These are phyloP conservation scores for Chelidonichthys spinosus DNA, from an alignment of 2,797 vertebrate genomes.

Conservation along the genomic window DNA sequence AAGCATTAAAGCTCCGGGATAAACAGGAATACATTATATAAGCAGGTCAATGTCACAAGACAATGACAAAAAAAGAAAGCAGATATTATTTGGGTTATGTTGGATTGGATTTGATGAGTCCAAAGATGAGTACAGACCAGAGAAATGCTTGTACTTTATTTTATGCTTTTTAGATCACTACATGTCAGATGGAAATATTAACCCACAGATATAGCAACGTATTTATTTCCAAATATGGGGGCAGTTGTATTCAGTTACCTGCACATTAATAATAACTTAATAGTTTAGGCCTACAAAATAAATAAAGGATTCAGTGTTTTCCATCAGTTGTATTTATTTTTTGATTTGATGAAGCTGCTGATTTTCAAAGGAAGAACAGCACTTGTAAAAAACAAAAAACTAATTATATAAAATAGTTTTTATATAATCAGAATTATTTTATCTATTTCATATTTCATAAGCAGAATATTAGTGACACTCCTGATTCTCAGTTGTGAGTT, in stretches of 20 bases:
- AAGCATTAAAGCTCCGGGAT: neutral
- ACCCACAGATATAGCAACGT: no score
- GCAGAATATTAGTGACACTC: neutral
- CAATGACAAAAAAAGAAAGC: neutral
- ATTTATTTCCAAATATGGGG: no score
- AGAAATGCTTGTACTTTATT: no score
- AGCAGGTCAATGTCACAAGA: neutral
- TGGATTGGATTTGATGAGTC: neutral
- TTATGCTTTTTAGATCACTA: no score
- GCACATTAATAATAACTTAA: no score
- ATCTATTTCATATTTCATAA: neutral
- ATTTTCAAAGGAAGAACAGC: neutral
- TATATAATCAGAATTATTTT: no score
- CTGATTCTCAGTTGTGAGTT: neutral
- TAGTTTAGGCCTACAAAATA: neutral
- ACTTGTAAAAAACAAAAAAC: neutral
- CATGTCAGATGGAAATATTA: no score
- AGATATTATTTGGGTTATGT: neutral
- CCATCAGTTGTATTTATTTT: no score
- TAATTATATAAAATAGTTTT: neutral
- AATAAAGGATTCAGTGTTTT: constrained; percentile 6
- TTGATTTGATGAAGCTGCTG: neutral
- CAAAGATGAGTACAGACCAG: neutral
- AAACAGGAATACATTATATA: neutral
- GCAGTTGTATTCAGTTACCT: no score